Evolutionary conservation across 2,888 invertebrate species (phyloP).

Genomic region (Synergus gifuensis): DNA sequence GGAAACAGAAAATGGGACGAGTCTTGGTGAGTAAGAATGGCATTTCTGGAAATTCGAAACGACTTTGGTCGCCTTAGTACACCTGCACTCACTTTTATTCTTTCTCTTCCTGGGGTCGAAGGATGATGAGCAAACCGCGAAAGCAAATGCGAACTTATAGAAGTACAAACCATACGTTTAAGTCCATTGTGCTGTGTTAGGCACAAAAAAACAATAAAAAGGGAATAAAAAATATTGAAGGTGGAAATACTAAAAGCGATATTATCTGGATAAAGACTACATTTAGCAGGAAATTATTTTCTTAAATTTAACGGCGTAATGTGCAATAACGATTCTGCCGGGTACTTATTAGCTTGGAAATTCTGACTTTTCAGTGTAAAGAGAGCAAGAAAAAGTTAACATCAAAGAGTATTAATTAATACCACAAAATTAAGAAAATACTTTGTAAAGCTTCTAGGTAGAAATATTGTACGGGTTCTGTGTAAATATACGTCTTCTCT

Average conservation of each 20-base stretch:
- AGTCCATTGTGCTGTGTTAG: conserved; percentile 11
- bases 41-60: conserved; percentile 39
- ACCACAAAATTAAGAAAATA: conserved; percentile 1
- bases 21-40: conserved; percentile 32
- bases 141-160: conserved; percentile 22
- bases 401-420: conserved; percentile 15
- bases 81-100: conserved; percentile 30
- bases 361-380: conserved; percentile 21
- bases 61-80: conserved; percentile 18
- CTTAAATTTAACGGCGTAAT: conserved; percentile 36
- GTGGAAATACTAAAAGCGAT: conserved; percentile 11
- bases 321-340: conserved; percentile 34
- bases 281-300: conserved; percentile 38
- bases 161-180: conserved; percentile 9
- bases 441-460: not conserved
- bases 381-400: conserved; percentile 4
- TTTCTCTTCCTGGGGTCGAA: conserved; percentile 6
- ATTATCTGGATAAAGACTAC: conserved; percentile 34
- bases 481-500: not conserved
- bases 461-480: not conserved
- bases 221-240: not conserved
- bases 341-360: conserved; percentile 23
- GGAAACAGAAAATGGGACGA: conserved; percentile 30
- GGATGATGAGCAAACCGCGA: conserved; percentile 1
- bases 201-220: not conserved